Evolutionary conservation across 2,113 vertebrate species (phyloP).

Genomic region (Psammodynastes pulverulentus): DNA sequence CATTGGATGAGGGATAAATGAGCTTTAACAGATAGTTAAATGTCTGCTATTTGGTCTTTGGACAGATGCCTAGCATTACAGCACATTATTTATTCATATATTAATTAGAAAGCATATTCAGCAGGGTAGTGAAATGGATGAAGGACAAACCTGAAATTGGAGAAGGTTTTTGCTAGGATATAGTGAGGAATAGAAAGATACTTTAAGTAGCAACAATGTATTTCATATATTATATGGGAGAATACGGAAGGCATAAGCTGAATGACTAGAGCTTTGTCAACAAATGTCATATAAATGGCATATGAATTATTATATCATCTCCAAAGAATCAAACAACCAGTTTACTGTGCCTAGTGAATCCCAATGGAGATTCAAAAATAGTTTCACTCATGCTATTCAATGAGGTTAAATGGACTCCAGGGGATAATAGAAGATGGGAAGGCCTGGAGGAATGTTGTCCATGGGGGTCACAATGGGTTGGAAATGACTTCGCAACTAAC

Average conservation of each 20-base stretch:
- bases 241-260: neutral
- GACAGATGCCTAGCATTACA: neutral
- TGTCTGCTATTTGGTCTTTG: constrained; percentile 3
- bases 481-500: too few relatives aligned
- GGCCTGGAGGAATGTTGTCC: too few relatives aligned
- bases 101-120: constrained; percentile 8
- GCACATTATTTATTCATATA: constrained; percentile 25
- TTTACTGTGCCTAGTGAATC: neutral
- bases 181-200: neutral
- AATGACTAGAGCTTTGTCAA: neutral
- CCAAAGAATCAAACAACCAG: neutral
- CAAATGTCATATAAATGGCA: neutral
- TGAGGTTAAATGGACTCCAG: too few relatives aligned
- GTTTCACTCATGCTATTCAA: neutral
- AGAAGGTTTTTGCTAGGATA: rapidly evolving
- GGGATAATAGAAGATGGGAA: too few relatives aligned
- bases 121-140: neutral
- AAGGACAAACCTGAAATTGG: rapidly evolving
- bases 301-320: neutral
- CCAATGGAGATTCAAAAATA: neutral
- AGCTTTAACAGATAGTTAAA: constrained; percentile 32
- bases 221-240: neutral
- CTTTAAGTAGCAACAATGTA: neutral
- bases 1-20: constrained; percentile 19
- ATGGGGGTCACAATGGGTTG: too few relatives aligned